Percentiles rank a stretch among this genome's conserved stretches.
Conservation (phyloP, 2,888 invertebrate species). For the Lithosia quadra region DNA sequence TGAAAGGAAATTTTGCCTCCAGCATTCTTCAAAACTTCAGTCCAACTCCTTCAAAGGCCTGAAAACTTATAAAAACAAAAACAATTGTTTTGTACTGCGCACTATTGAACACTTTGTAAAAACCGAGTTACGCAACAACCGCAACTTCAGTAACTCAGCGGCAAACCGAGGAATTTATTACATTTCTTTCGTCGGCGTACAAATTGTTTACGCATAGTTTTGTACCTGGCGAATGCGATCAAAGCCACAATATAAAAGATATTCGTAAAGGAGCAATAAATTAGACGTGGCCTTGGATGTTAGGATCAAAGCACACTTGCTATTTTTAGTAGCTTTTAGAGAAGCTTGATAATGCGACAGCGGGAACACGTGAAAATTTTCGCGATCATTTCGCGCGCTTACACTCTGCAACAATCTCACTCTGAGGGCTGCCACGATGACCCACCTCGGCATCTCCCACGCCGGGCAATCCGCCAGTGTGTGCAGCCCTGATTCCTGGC, state of each 20-base stretch:
- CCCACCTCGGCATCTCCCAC: too few relatives aligned
- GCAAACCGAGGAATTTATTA: conserved; percentile 11
- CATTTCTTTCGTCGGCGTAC: conserved; percentile 11
- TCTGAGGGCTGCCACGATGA: too few relatives aligned
- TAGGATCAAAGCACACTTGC: neutral
- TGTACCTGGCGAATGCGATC: conserved; percentile 30
- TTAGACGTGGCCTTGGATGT: conserved; percentile 14
- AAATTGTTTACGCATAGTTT: conserved; percentile 18
- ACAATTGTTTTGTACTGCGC: neutral
- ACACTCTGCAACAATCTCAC: too few relatives aligned
- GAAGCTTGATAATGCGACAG: neutral
- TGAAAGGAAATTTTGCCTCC: too few relatives aligned
- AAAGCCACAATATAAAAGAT: conserved; percentile 31
- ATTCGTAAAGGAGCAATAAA: conserved; percentile 37
- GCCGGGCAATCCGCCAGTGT: too few relatives aligned
- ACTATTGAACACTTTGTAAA: neutral
- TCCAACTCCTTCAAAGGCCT: neutral
- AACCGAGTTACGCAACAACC: neutral
- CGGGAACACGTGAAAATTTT: neutral
- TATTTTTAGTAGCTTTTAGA: neutral
- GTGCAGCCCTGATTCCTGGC: too few relatives aligned
- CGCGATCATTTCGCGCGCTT: too few relatives aligned
- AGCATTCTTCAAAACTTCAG: neutral
- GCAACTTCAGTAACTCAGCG: neutral
- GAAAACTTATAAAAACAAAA: neutral